phyloP scores from a whole-genome alignment of 2,888 invertebrate species.

The Lepeophtheirus nordmannii region DNA sequence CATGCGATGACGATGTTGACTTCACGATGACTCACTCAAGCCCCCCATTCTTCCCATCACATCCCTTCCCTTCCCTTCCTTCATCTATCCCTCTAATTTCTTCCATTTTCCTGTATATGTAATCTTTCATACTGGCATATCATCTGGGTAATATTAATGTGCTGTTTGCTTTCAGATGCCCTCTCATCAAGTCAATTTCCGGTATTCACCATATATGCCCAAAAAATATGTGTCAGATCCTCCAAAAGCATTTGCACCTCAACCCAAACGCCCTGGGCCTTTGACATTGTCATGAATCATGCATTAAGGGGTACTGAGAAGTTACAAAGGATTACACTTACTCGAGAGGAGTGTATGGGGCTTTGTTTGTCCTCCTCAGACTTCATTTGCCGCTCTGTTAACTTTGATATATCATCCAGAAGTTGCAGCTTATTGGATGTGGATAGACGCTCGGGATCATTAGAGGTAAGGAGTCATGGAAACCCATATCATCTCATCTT shows the following conservation, averaged over 20 bases:
- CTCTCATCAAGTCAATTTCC: slow-evolving; percentile 34
- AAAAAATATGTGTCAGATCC: slow-evolving; percentile 32
- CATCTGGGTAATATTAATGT: background rate
- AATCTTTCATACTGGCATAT: too few relatives aligned
- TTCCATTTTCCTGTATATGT: too few relatives aligned
- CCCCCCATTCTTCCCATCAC: too few relatives aligned
- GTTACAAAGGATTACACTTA: slow-evolving; percentile 29
- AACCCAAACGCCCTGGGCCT: slow-evolving; percentile 32
- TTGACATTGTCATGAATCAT: slow-evolving; percentile 34
- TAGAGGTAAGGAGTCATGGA: slow-evolving; percentile 40
- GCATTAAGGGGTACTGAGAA: slow-evolving; percentile 30
- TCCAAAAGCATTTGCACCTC: slow-evolving; percentile 29
- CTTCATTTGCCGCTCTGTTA: slow-evolving; percentile 58
- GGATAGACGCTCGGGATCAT: slow-evolving; percentile 61
- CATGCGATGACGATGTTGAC: too few relatives aligned
- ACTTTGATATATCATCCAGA: slow-evolving; percentile 67
- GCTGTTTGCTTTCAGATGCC: slow-evolving; percentile 29
- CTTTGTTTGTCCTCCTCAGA: slow-evolving; percentile 34
- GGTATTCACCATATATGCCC: slow-evolving; percentile 34
- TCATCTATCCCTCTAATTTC: too few relatives aligned
- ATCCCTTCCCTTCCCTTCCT: too few relatives aligned
- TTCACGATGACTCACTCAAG: too few relatives aligned
- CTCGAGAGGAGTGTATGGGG: slow-evolving; percentile 34
- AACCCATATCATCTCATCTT: too few relatives aligned
- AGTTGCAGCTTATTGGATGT: slow-evolving; percentile 73